These are phyloP conservation scores for Galleria mellonella DNA, from an alignment of 1,140 invertebrate species.

Conservation along the genomic window DNA sequence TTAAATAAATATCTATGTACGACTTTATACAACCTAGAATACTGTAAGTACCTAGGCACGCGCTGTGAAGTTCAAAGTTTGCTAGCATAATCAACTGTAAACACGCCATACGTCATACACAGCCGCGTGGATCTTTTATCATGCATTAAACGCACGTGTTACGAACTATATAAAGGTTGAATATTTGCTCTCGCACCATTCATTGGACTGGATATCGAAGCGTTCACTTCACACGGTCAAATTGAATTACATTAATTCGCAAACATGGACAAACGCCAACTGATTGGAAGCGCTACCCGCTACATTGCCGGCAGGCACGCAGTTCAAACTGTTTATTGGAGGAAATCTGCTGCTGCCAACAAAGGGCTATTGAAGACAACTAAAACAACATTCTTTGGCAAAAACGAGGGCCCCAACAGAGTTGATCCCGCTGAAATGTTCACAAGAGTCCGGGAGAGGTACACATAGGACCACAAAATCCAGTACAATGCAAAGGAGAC, in stretches of 20 bases:
- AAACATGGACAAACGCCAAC: conserved; percentile 66
- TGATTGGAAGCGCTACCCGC: conserved; percentile 78
- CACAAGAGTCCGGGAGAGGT: conserved; percentile 57
- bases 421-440: conserved; percentile 64
- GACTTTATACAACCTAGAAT: too few relatives aligned
- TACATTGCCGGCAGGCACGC: conserved; percentile 82
- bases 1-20: too few relatives aligned
- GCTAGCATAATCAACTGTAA: conserved; percentile 18
- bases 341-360: conserved; percentile 67
- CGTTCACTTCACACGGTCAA: background rate
- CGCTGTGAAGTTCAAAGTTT: conserved; percentile 50
- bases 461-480: conserved; percentile 18
- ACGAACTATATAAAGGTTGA: conserved; percentile 16
- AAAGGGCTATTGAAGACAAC: conserved; percentile 77
- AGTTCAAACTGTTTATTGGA: conserved; percentile 83
- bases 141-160: conserved; percentile 26
- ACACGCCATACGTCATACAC: conserved; percentile 13
- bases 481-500: background rate
- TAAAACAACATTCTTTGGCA: conserved; percentile 77
- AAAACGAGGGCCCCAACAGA: conserved; percentile 69
- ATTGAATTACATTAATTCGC: conserved; percentile 2
- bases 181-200: background rate
- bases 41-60: conserved; percentile 14
- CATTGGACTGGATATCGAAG: conserved; percentile 1
- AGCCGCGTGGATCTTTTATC: conserved; percentile 20